phyloP scores from a whole-genome alignment of 2,888 invertebrate genomes.

The Polia nebulosa region DNA sequence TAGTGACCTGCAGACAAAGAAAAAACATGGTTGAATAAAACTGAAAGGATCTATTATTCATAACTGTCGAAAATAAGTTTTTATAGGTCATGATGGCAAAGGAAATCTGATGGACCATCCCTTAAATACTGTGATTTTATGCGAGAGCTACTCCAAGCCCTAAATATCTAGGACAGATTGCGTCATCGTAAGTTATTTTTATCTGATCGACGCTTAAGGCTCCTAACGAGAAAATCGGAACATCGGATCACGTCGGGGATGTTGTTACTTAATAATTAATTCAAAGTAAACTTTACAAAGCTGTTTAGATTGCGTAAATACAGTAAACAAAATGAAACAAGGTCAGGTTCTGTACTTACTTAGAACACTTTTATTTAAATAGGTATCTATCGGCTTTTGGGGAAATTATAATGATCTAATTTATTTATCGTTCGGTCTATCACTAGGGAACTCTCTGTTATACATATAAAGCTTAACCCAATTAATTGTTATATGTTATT shows the following conservation, averaged over 20 bases:
- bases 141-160: background rate
- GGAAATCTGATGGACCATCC: background rate
- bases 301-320: slow-evolving; percentile 58
- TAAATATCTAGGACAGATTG: slow-evolving; percentile 18
- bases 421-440: slow-evolving; percentile 22
- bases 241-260: slow-evolving; percentile 9
- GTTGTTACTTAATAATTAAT: slow-evolving; percentile 52
- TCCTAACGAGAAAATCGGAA: slow-evolving; percentile 35
- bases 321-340: slow-evolving; percentile 51
- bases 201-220: slow-evolving; percentile 24
- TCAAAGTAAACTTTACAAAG: slow-evolving; percentile 61
- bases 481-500: background rate
- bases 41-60: background rate
- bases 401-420: slow-evolving; percentile 15
- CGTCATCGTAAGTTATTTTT: slow-evolving; percentile 38
- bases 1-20: slow-evolving; percentile 91
- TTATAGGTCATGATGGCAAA: slow-evolving; percentile 4
- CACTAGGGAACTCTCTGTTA: slow-evolving; percentile 2
- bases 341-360: slow-evolving; percentile 42
- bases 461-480: background rate
- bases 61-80: slow-evolving; percentile 1
- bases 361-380: slow-evolving; percentile 36
- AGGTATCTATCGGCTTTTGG: slow-evolving; percentile 30
- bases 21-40: background rate
- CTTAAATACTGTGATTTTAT: background rate